A percentile compares a stretch with the other conserved stretches of the same genome.
phyloP scores from a whole-genome alignment of 2,113 vertebrate genomes.

The Centrocercus urophasianus region DNA sequence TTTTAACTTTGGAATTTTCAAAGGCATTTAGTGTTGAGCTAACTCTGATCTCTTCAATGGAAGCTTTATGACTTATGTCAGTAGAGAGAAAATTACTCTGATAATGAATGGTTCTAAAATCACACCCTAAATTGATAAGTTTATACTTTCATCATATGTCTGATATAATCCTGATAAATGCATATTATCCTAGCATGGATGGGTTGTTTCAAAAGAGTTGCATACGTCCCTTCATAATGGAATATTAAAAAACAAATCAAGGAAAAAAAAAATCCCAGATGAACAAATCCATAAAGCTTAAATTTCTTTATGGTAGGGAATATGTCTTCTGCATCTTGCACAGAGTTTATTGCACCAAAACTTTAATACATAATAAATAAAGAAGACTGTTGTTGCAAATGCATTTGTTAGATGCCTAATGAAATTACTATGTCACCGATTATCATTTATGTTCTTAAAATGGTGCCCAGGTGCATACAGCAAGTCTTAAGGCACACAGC shows the following conservation, averaged over 20 bases:
- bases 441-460: constrained; percentile 19
- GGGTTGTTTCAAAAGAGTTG: background rate
- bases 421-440: background rate
- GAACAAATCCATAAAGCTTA: background rate
- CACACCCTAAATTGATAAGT: background rate
- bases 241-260: background rate
- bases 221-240: background rate
- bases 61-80: background rate
- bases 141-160: background rate
- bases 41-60: background rate
- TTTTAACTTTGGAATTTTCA: constrained; percentile 46
- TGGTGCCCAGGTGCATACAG: constrained; percentile 2
- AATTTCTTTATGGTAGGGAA: background rate
- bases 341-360: background rate
- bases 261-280: background rate
- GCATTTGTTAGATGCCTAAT: background rate
- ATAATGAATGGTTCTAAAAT: constrained; percentile 18
- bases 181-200: background rate
- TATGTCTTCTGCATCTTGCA: background rate
- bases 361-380: background rate
- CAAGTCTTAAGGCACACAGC: constrained; percentile 28
- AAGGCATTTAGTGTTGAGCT: background rate
- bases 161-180: background rate
- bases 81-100: background rate
- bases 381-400: background rate